Conservation (phyloP, 1,140 invertebrate genomes). For the Spodoptera frugiperda region DNA sequence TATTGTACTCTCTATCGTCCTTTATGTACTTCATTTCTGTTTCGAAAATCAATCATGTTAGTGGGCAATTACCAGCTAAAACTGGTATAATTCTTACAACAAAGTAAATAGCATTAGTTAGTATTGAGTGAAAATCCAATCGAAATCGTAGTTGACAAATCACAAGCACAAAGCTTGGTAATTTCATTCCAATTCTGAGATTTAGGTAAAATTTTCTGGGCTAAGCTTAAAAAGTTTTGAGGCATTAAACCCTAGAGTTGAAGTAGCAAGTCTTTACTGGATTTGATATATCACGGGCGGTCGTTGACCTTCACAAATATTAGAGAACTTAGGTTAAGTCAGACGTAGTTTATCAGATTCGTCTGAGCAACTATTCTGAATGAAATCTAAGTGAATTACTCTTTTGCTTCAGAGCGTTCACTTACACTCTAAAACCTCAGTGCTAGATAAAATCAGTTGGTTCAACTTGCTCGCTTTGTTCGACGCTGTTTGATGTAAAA, state of each 20-base stretch:
- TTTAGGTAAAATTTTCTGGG: too few species aligned
- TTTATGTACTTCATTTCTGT: too few species aligned
- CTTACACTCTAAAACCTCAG: not conserved
- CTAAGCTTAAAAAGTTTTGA: too few species aligned
- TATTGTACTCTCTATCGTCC: too few species aligned
- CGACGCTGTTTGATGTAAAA: not conserved
- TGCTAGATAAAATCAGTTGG: conserved; percentile 4
- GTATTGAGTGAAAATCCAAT: too few species aligned
- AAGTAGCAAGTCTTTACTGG: not conserved
- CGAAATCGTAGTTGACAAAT: too few species aligned
- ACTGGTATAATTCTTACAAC: too few species aligned
- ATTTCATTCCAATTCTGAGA: too few species aligned
- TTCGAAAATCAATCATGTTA: too few species aligned
- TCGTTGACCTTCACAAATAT: conserved; percentile 15
- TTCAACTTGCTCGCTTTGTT: conserved; percentile 6
- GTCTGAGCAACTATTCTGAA: conserved; percentile 25
- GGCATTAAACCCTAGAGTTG: not conserved
- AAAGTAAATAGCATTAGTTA: too few species aligned
- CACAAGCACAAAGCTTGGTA: too few species aligned
- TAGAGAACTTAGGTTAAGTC: conserved; percentile 21
- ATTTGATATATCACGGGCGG: not conserved
- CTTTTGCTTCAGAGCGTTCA: conserved; percentile 25
- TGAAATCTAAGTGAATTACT: conserved; percentile 37
- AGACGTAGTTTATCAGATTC: conserved; percentile 25
- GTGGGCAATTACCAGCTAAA: too few species aligned